Percentiles rank a stretch among this genome's conserved stretches.
Conservation (phyloP, 2,797 vertebrate genomes). For the Sebastes nivosus region DNA sequence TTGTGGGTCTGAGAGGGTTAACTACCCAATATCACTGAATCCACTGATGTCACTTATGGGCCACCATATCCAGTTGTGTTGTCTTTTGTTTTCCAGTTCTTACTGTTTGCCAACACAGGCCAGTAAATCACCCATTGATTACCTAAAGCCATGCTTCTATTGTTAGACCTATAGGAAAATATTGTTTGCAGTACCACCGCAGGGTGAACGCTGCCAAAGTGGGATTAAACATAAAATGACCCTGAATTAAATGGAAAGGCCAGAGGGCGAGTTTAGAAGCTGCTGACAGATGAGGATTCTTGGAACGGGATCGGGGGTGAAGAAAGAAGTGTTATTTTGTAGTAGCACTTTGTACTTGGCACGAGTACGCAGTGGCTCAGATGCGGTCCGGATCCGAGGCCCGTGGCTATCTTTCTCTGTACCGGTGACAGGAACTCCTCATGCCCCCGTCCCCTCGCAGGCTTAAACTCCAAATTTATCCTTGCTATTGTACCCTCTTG, state of each 20-base stretch:
- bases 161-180: slow-evolving; percentile 12
- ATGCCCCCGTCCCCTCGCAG: background rate
- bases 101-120: background rate
- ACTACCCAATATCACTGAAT: background rate
- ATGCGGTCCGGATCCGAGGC: slow-evolving; percentile 22
- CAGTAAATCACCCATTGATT: slow-evolving; percentile 3
- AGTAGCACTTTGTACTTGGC: slow-evolving; percentile 52
- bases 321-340: slow-evolving; percentile 39
- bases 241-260: slow-evolving; percentile 41
- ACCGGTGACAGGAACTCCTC: slow-evolving; percentile 32
- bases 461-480: slow-evolving; percentile 35
- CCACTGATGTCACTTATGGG: background rate
- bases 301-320: slow-evolving; percentile 15
- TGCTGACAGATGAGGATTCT: slow-evolving; percentile 39
- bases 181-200: background rate
- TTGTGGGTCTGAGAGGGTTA: too few species aligned
- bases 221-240: slow-evolving; percentile 29
- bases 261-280: slow-evolving; percentile 33
- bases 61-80: background rate
- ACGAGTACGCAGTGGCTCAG: slow-evolving; percentile 31
- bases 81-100: background rate
- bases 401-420: slow-evolving; percentile 11
- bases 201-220: slow-evolving; percentile 7
- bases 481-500: background rate
- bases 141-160: background rate